Evolutionary conservation across 2,888 invertebrate species (phyloP).

Genomic region (Xestia ashworthii): DNA sequence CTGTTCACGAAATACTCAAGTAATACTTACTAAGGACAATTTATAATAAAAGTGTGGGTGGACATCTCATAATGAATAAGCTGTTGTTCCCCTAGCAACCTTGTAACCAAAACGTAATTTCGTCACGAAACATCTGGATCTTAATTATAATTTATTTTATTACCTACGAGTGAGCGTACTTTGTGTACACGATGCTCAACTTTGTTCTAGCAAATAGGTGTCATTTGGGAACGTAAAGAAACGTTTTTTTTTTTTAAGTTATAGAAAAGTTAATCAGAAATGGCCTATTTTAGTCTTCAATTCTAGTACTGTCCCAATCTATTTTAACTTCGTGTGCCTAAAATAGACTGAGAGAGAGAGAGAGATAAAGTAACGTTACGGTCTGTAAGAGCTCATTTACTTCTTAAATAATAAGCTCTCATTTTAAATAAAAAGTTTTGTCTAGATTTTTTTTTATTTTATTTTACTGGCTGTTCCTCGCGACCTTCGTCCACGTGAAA

Average conservation of each 20-base stretch:
- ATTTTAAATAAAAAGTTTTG: not conserved
- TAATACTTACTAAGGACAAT: conserved; percentile 15
- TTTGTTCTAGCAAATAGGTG: not conserved
- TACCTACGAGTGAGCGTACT: conserved; percentile 7
- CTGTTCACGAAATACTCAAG: conserved; percentile 15
- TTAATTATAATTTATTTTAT: conserved; percentile 38
- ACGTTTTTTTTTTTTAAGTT: not conserved
- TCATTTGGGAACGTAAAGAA: not conserved
- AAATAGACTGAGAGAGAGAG: not conserved
- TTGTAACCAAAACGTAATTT: conserved; percentile 48
- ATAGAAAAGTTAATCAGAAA: not conserved
- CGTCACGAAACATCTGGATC: conserved; percentile 6
- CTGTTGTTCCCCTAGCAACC: conserved; percentile 28
- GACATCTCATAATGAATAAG: conserved; percentile 35
- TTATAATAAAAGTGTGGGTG: conserved; percentile 45
- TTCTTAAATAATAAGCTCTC: conserved; percentile 1
- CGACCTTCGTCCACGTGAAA: too few species aligned
- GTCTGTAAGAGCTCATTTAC: not conserved
- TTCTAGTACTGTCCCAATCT: too few species aligned
- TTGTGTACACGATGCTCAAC: not conserved
- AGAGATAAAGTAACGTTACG: not conserved
- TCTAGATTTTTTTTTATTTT: not conserved
- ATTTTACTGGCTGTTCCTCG: not conserved
- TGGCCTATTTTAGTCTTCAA: not conserved
- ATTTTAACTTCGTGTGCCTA: too few species aligned